Base-by-base conservation (phyloP, 2,797 vertebrate genomes). In the Bryconaethiops microstoma region DNA sequence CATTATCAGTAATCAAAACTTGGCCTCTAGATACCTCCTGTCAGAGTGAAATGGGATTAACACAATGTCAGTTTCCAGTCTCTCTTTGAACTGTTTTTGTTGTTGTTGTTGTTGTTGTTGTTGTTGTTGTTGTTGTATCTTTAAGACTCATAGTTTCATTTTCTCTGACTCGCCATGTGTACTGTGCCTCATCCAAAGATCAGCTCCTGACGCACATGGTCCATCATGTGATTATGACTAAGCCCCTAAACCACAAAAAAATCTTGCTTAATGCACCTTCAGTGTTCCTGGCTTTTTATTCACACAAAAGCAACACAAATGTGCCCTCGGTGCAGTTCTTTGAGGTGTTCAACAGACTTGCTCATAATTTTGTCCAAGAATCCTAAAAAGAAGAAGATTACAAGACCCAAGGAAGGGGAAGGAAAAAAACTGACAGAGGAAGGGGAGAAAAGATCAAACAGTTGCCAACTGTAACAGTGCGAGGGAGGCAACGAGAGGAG, bases 391-490 rank as follows among this genome's bases (percentile, higher is more conserved):
- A 50, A 48, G 39, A 81, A 71, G 79, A 70, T 81, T 76, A 76
- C 67, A 81, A 71, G 74, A 65, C n/a, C 73, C 25, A 25, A 62
- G 13, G 16, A 8, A 71, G 65, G 35, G 35, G 35, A 35, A 35
- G 35, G 4, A 48, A 64, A 79, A 40, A 54, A 42, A 72, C 25
- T 12, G 23, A 62, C 35, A 17, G 65, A 54, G 29, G 23, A 39
- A 19, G 52, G 68, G 42, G n/a, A 2, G 19, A 7, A 68, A 59
- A 76, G 79, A 81, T 81, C 55, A 81, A 75, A 71, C 79, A 64
- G 40, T 63, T 50, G 25, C 72, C 55, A 50, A 76, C 23, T 48
- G 67, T 69, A 69, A 50, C 40, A 23, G 67, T 69, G 45, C 8
- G 23, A 9, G 55, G 65, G 16, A 63, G 57, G 57, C 19, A 68